Percentiles rank a stretch among this genome's conserved stretches.
Conservation (phyloP, 2,888 invertebrate genomes). For the Trichogramma evanescens region DNA sequence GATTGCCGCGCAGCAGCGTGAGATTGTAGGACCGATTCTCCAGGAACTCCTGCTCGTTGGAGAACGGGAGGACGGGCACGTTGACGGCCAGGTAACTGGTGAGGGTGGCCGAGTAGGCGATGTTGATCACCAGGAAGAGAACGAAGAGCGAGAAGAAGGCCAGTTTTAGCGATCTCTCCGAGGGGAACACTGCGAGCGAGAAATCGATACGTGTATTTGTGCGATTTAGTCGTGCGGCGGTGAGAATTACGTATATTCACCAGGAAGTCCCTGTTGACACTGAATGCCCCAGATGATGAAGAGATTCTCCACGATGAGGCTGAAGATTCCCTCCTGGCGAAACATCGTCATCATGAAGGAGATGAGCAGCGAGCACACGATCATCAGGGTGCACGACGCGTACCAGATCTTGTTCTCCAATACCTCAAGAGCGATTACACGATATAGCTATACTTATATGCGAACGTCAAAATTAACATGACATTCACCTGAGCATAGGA, state of each 20-base stretch:
- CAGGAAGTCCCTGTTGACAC: slow-evolving; percentile 17
- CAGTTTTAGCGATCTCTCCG: slow-evolving; percentile 19
- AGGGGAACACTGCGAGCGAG: slow-evolving; percentile 19
- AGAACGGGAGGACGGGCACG: slow-evolving; percentile 23
- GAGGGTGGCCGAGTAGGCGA: slow-evolving; percentile 27
- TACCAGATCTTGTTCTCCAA: slow-evolving; percentile 12
- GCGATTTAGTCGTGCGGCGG: not conserved
- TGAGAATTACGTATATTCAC: not conserved
- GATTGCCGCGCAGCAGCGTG: slow-evolving; percentile 12
- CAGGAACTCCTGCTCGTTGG: slow-evolving; percentile 21
- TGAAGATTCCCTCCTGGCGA: not conserved
- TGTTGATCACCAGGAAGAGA: slow-evolving; percentile 21
- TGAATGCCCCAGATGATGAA: slow-evolving; percentile 16
- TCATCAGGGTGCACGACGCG: not conserved
- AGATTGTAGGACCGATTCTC: slow-evolving; percentile 23
- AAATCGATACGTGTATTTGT: not conserved
- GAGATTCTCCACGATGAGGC: slow-evolving; percentile 8
- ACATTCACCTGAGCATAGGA: slow-evolving; percentile 31
- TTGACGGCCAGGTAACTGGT: slow-evolving; percentile 26
- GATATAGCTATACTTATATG: no score
- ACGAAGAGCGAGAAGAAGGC: slow-evolving; percentile 25
- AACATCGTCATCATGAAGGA: slow-evolving; percentile 8
- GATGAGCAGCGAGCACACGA: slow-evolving; percentile 3
- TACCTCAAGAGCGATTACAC: not conserved
- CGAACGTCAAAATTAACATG: not conserved